phyloP scores from a whole-genome alignment of 1,140 invertebrate species.

The Campodea augens region DNA sequence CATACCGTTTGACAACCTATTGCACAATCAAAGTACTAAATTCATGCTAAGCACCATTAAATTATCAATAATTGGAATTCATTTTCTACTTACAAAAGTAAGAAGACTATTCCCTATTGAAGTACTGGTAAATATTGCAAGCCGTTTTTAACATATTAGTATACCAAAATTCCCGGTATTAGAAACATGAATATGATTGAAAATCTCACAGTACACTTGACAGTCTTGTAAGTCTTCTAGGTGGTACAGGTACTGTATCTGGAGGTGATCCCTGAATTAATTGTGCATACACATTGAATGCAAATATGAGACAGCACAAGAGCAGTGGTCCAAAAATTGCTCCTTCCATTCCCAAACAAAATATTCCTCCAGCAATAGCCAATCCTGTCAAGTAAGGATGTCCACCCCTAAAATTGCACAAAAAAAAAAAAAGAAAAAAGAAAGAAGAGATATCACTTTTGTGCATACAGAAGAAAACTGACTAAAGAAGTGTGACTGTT shows the following conservation, averaged over 20 bases:
- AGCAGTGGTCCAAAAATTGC: slow-evolving; percentile 89
- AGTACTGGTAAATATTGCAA: background rate
- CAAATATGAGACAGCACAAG: slow-evolving; percentile 66
- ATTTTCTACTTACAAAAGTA: background rate
- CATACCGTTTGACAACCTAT: too few relatives aligned
- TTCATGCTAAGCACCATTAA: too few relatives aligned
- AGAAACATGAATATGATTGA: too few relatives aligned
- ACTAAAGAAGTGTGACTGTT: too few relatives aligned
- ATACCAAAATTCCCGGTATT: too few relatives aligned
- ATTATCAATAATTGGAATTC: too few relatives aligned
- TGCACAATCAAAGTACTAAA: too few relatives aligned
- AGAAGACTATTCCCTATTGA: background rate
- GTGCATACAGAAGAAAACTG: too few relatives aligned
- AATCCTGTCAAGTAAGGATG: slow-evolving; percentile 97
- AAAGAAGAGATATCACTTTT: too few relatives aligned
- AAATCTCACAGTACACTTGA: background rate
- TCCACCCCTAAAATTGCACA: slow-evolving; percentile 44
- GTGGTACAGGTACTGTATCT: slow-evolving; percentile 12
- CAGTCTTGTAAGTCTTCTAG: background rate
- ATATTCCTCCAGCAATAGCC: slow-evolving; percentile 93
- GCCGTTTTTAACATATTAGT: background rate
- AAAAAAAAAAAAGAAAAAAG: too few relatives aligned
- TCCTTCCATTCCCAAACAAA: slow-evolving; percentile 88
- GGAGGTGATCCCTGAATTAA: slow-evolving; percentile 29
- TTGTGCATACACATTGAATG: slow-evolving; percentile 44